phyloP scores from a whole-genome alignment of 2,113 vertebrate species.

The Eptatretus burgeri region DNA sequence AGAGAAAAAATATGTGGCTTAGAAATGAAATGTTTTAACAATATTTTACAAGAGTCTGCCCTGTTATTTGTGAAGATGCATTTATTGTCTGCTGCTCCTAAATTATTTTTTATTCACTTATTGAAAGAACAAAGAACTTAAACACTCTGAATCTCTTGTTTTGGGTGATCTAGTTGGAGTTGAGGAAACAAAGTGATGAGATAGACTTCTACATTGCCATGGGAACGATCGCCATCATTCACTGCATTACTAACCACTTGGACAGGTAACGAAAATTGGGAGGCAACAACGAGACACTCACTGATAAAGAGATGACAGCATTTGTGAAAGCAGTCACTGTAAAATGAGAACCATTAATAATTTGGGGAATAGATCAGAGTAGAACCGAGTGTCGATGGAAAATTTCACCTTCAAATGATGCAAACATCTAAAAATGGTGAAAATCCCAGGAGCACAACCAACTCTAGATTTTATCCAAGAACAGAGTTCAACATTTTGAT shows the following conservation, averaged over 20 bases:
- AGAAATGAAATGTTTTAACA: too few species aligned
- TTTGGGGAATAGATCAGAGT: neutral
- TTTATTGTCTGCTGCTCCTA: too few species aligned
- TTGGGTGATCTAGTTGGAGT: conserved; percentile 20
- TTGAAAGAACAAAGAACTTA: too few species aligned
- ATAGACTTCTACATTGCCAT: conserved; percentile 68
- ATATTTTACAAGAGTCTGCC: too few species aligned
- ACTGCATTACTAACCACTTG: conserved; percentile 50
- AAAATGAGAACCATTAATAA: neutral
- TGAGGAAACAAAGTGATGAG: conserved; percentile 28
- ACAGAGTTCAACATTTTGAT: neutral
- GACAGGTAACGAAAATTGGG: conserved; percentile 27
- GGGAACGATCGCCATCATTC: conserved; percentile 50
- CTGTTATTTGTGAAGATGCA: too few species aligned
- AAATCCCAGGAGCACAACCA: neutral
- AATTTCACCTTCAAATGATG: neutral
- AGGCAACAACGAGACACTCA: neutral
- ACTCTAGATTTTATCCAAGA: neutral
- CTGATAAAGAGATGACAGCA: neutral
- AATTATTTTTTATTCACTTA: too few species aligned
- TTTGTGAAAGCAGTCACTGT: neutral
- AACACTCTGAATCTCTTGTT: too few species aligned
- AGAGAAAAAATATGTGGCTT: too few species aligned
- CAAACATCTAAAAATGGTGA: neutral
- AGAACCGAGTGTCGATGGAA: neutral